These are phyloP conservation scores for Caranx melampygus DNA, from an alignment of 2,113 vertebrate species.

Conservation along the genomic window DNA sequence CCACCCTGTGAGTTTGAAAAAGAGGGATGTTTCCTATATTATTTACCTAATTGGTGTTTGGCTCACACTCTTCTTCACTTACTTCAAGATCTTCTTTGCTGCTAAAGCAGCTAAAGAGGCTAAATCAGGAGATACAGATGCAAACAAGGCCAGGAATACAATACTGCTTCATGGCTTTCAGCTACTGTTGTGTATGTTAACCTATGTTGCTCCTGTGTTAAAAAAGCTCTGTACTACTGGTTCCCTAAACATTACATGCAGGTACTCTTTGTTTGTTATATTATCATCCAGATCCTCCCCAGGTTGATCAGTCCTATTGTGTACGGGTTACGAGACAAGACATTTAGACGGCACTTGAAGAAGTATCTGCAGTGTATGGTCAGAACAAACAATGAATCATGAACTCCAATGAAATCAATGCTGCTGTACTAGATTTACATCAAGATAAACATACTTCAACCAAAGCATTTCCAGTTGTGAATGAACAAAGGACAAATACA, in stretches of 20 bases:
- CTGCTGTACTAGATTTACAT: neutral
- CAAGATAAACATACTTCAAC: neutral
- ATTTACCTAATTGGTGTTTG: conserved; percentile 59
- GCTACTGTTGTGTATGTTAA: conserved; percentile 66
- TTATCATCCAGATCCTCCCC: conserved; percentile 73
- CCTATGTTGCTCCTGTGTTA: conserved; percentile 35
- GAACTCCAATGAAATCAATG: neutral
- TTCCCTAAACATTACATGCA: conserved; percentile 14
- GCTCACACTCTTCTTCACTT: conserved; percentile 65
- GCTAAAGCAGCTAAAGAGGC: conserved; percentile 43
- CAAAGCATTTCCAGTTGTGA: neutral
- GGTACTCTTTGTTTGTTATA: conserved; percentile 11
- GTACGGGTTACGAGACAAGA: conserved; percentile 77
- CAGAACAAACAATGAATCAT: neutral
- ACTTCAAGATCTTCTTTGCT: conserved; percentile 63
- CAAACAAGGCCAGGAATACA: conserved; percentile 54
- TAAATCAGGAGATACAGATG: conserved; percentile 33
- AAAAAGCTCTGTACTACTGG: neutral
- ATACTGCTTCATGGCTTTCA: conserved; percentile 62
- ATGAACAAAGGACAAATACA: neutral
- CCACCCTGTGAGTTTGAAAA: conserved; percentile 40
- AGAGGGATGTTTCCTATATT: conserved; percentile 50
- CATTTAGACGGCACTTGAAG: conserved; percentile 68
- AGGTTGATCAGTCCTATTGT: conserved; percentile 77
- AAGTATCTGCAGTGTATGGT: conserved; percentile 37